Evolutionary conservation across 2,113 vertebrate genomes (phyloP).

Genomic region (Zeus faber): DNA sequence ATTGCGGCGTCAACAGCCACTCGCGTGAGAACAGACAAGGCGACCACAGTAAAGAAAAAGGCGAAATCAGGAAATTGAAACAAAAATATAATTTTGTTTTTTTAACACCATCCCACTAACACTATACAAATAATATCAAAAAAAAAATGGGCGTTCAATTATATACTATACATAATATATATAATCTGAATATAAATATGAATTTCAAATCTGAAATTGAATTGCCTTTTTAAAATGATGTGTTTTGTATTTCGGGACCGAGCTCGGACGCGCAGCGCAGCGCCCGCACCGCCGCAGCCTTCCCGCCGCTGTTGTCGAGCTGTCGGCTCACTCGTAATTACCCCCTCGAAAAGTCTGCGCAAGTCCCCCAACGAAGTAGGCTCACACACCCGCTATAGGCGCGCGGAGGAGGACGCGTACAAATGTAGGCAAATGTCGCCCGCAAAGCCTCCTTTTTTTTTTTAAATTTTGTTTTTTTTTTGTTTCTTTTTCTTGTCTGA

Average conservation of each 20-base stretch:
- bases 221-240: not conserved
- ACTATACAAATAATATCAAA: no score
- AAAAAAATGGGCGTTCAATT: no score
- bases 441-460: conserved; percentile 16
- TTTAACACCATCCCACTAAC: no score
- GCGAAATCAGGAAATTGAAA: no score
- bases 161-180: no score
- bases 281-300: conserved; percentile 27
- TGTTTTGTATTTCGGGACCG: no score
- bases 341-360: conserved; percentile 64
- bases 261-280: conserved; percentile 65
- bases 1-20: no score
- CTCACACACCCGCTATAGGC: conserved; percentile 50
- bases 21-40: no score
- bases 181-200: no score
- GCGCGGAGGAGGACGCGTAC: conserved; percentile 52
- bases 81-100: no score
- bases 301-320: conserved; percentile 56
- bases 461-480: conserved; percentile 29
- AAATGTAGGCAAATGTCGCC: conserved; percentile 49
- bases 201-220: conserved; percentile 52
- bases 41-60: no score
- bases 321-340: conserved; percentile 72
- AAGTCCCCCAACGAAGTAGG: no score
- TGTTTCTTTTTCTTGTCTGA: conserved; percentile 54